These are phyloP conservation scores for Andrena marginata DNA, from an alignment of 2,888 invertebrate species.

Conservation along the genomic window DNA sequence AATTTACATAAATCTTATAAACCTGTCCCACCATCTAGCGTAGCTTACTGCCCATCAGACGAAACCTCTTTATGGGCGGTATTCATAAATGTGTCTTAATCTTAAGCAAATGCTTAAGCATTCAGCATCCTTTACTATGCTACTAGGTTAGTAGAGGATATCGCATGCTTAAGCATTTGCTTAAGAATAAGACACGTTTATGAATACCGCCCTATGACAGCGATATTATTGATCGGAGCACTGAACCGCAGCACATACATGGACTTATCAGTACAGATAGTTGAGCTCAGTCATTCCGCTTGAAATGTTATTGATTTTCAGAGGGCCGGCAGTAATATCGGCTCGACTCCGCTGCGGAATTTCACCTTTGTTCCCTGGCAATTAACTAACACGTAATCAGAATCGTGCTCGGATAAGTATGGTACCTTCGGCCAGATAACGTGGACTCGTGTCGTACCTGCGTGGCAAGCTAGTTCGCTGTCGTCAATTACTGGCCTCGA, in stretches of 20 bases:
- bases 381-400: neutral
- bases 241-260: neutral
- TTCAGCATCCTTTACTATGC: too few relatives aligned
- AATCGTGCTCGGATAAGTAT: conserved; percentile 13
- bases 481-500: neutral
- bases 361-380: neutral
- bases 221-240: conserved; percentile 3
- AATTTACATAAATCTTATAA: neutral
- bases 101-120: too few relatives aligned
- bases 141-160: too few relatives aligned
- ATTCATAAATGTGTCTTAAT: too few relatives aligned
- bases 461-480: conserved; percentile 25
- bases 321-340: neutral
- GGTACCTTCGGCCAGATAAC: conserved; percentile 29
- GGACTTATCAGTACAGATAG: neutral
- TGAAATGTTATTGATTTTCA: neutral
- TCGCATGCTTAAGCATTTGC: too few relatives aligned
- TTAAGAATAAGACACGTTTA: too few relatives aligned
- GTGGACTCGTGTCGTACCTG: conserved; percentile 4
- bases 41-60: neutral
- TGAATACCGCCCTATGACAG: too few relatives aligned
- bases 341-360: neutral
- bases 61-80: neutral
- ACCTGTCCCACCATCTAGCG: neutral
- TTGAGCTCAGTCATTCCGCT: neutral